Evolutionary conservation across 2,797 vertebrate species (phyloP).

Genomic region (Hippocampus kuda): DNA sequence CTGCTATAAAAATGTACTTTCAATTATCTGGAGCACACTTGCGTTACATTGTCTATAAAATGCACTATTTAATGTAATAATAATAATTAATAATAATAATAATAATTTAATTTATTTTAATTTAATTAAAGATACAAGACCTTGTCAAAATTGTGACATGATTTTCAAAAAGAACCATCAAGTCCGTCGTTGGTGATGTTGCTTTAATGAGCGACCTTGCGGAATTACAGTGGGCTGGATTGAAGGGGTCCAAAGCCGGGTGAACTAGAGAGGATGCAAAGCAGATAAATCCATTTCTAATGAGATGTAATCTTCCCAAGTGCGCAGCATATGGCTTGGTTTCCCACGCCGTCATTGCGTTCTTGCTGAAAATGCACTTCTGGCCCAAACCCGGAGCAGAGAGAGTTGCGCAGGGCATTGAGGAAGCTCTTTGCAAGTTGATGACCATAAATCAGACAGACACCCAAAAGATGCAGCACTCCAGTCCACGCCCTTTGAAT

Average conservation of each 20-base stretch:
- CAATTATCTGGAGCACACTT: no score
- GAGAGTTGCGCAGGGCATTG: conserved; percentile 18
- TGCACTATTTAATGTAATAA: no score
- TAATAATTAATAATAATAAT: no score
- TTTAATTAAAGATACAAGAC: no score
- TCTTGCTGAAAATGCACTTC: conserved; percentile 54
- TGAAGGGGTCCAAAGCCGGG: conserved; percentile 21
- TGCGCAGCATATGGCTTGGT: conserved; percentile 40
- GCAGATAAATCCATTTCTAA: conserved; percentile 44
- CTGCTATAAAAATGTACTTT: no score
- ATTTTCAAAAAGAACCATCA: not conserved
- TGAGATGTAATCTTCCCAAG: conserved; percentile 46
- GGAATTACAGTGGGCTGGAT: conserved; percentile 26
- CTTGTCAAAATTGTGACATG: not conserved
- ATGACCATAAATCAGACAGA: conserved; percentile 54
- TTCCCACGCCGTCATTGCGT: conserved; percentile 27
- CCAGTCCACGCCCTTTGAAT: conserved; percentile 26
- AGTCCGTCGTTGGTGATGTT: conserved; percentile 7
- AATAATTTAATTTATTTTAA: no score
- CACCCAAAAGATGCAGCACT: conserved; percentile 32
- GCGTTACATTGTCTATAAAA: no score
- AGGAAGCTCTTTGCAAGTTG: conserved; percentile 32
- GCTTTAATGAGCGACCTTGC: conserved; percentile 10
- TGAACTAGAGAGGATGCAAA: conserved; percentile 34
- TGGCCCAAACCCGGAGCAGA: conserved; percentile 33